These are phyloP conservation scores for Loripinus fragilis DNA, from an alignment of 2,888 invertebrate species.

Conservation along the genomic window DNA sequence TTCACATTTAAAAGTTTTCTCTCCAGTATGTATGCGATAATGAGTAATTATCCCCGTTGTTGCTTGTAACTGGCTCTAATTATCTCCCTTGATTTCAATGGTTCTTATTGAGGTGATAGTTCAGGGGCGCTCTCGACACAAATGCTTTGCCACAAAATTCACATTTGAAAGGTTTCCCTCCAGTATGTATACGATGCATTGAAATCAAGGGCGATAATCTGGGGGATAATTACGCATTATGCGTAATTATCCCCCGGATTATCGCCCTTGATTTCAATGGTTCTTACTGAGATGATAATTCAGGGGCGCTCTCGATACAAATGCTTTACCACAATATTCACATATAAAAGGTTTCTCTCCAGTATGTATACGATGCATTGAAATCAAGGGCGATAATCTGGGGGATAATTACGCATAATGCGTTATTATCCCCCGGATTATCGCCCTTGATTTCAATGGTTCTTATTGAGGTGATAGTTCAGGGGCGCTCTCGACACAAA, in stretches of 20 bases:
- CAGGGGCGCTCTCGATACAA: background rate
- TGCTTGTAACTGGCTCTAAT: no score
- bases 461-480: background rate
- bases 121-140: background rate
- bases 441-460: no score
- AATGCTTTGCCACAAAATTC: background rate
- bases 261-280: no score
- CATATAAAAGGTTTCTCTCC: constrained; percentile 3
- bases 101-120: background rate
- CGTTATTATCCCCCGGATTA: no score
- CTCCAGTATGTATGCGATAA: constrained; percentile 5
- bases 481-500: constrained; percentile 3
- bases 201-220: no score
- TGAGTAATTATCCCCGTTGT: no score
- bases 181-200: background rate
- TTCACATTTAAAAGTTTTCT: constrained; percentile 1
- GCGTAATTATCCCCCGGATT: no score
- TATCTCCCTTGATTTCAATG: no score
- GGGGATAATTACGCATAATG: no score
- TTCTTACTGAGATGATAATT: background rate
- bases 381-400: no score
- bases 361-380: background rate
- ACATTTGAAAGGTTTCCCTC: background rate
- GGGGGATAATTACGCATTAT: no score
- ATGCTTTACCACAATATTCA: background rate